Base-by-base conservation (phyloP, 2,888 invertebrate species). In the Drosophila nr. perissopoda region DNA sequence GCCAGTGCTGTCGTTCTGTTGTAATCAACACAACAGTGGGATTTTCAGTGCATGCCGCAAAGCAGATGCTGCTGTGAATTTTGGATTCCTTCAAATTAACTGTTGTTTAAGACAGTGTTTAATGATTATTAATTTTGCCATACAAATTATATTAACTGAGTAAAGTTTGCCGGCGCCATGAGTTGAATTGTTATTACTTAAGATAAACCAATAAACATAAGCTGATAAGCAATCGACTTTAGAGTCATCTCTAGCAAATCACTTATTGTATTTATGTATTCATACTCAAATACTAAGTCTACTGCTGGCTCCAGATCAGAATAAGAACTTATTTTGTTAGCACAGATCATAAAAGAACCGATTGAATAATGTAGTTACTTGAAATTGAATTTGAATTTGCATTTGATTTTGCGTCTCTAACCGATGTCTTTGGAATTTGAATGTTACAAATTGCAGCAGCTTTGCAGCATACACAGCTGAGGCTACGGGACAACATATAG, bases 381-480 rank as follows among this genome's bases (percentile, higher is more conserved):
- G 8, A 45, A 45, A 33, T 36, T 16, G 36, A 36, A 36, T 2
- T 25, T 25, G 25, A 21, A 36, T 54, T 18, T 25, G 25, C 27
- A 27, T 27, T 29, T 5, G 7, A 11, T 13, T 57, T 45, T 34
- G 58, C 21, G 40, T 5, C 8, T 49, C 42, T 59, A 73, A 69
- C 40, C 48, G 36, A 29, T 74, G 54, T 33, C 61, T 48, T 64
- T 21, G 29, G 48, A 57, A 64, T 58, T 45, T 18, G 56, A 58
- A 69, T 52, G 66, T 53, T 45, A 80, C 74, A 75, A 83, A 75
- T 81, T 87, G 74, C 58, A 82, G 73, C 71, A 75, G 69, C 79
- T 89, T 84, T 67, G 80, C 66, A 76, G 85, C 87, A 80, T 58
- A 53, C 71, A 33, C 89, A 89, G 82, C 89, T 86, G 89, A 38